Percentiles rank a stretch among this genome's conserved stretches.
Evolutionary conservation across 2,797 vertebrate genomes (phyloP).

Genomic region (Smutsia temminckii): DNA sequence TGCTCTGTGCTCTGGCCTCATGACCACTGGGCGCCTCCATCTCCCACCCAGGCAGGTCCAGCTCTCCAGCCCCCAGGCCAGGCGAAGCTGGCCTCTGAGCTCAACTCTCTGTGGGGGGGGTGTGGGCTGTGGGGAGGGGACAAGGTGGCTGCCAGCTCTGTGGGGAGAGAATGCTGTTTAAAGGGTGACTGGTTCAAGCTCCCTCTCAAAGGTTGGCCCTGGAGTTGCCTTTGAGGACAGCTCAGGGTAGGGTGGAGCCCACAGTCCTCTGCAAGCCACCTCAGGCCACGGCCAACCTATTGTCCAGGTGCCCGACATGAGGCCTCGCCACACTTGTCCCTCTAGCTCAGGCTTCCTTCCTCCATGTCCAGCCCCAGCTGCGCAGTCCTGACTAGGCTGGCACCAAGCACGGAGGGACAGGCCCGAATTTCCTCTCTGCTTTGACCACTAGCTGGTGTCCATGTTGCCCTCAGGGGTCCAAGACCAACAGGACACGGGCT

Average conservation of each 20-base stretch:
- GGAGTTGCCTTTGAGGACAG: neutral
- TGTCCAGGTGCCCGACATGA: too few species aligned
- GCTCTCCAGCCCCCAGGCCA: fast-evolving
- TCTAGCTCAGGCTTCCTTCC: neutral
- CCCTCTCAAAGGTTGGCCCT: neutral
- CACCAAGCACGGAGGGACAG: fast-evolving
- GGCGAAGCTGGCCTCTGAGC: neutral
- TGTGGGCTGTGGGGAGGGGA: too few species aligned
- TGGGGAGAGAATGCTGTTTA: neutral
- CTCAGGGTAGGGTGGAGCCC: neutral
- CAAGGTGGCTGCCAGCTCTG: neutral
- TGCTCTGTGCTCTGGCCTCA: neutral
- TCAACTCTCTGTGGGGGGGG: neutral
- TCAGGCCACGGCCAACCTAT: neutral
- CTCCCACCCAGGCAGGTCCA: neutral
- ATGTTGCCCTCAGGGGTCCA: neutral
- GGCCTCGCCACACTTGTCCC: neutral
- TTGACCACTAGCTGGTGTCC: neutral
- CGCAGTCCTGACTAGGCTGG: neutral
- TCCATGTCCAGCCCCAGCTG: neutral
- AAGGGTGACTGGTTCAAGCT: neutral
- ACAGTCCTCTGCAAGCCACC: neutral
- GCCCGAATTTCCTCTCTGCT: neutral
- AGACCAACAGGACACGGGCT: neutral
- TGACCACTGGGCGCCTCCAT: fast-evolving